phyloP scores from a whole-genome alignment of 2,888 invertebrate species.

The Aspidiotus rigidus region DNA sequence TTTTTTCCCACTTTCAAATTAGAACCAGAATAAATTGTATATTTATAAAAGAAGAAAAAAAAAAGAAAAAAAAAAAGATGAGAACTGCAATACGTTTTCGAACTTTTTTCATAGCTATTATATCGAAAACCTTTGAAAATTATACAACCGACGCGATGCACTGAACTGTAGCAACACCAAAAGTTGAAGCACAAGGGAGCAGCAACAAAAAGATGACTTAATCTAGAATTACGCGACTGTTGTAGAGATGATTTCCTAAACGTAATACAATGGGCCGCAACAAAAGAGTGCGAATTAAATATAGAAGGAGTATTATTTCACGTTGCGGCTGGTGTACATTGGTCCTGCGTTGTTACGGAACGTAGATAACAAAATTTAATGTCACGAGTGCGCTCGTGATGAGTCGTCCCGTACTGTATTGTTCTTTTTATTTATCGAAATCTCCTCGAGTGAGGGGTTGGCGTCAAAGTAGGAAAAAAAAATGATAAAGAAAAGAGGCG shows the following conservation, averaged over 20 bases:
- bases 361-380: slow-evolving; percentile 2
- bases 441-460: background rate
- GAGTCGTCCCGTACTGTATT: slow-evolving; percentile 7
- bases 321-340: slow-evolving; percentile 17
- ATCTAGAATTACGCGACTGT: too few relatives aligned
- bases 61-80: too few relatives aligned
- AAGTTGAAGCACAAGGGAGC: too few relatives aligned
- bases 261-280: slow-evolving; percentile 2
- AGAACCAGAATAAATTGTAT: too few relatives aligned
- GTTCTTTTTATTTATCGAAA: slow-evolving; percentile 32
- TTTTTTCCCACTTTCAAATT: too few relatives aligned
- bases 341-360: background rate
- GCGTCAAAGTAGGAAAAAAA: slow-evolving; percentile 13
- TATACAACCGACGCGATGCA: too few relatives aligned
- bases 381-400: background rate
- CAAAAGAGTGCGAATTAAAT: slow-evolving; percentile 32
- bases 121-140: too few relatives aligned
- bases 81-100: too few relatives aligned
- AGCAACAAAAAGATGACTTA: too few relatives aligned
- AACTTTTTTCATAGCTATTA: too few relatives aligned
- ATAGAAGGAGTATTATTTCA: slow-evolving; percentile 22
- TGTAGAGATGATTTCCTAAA: background rate
- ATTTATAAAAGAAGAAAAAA: too few relatives aligned
- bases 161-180: too few relatives aligned
- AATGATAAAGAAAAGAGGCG: slow-evolving; percentile 26